Conservation (phyloP, 2,113 vertebrate species). For the Neotragus moschatus region DNA sequence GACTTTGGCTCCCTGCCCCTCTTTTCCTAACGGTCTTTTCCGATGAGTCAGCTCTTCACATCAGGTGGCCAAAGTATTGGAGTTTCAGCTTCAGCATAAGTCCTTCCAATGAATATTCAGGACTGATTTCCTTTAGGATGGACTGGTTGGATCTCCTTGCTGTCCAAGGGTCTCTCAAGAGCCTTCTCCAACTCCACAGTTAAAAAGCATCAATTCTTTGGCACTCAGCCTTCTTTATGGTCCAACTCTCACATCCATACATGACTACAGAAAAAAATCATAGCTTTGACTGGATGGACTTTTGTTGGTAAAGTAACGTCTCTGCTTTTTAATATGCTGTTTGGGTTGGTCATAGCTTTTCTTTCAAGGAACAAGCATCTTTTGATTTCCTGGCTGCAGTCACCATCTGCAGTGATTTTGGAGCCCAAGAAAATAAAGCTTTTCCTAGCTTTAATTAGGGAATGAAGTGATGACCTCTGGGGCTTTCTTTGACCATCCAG, state of each 20-base stretch:
- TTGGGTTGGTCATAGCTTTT: not conserved
- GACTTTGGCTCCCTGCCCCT: not conserved
- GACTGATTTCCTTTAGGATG: not conserved
- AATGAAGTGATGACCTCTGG: accelerated
- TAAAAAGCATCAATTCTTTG: not conserved
- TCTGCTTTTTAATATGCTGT: not conserved
- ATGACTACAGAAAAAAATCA: not conserved
- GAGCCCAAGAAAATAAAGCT: not conserved
- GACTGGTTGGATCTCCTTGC: not conserved
- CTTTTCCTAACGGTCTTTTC: not conserved
- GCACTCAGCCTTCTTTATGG: not conserved
- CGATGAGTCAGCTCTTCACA: not conserved
- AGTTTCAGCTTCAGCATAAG: not conserved
- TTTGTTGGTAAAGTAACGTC: not conserved
- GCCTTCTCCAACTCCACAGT: not conserved
- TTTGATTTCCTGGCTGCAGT: not conserved
- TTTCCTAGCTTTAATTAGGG: not conserved
- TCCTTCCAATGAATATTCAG: not conserved
- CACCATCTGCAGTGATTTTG: not conserved
- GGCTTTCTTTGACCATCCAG: not conserved
- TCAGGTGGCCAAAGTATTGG: not conserved
- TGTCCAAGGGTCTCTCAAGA: not conserved
- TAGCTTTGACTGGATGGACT: not conserved
- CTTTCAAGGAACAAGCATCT: not conserved
- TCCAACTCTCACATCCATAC: not conserved